Base-by-base conservation (phyloP, 2,797 vertebrate species). In the Emys orbicularis region DNA sequence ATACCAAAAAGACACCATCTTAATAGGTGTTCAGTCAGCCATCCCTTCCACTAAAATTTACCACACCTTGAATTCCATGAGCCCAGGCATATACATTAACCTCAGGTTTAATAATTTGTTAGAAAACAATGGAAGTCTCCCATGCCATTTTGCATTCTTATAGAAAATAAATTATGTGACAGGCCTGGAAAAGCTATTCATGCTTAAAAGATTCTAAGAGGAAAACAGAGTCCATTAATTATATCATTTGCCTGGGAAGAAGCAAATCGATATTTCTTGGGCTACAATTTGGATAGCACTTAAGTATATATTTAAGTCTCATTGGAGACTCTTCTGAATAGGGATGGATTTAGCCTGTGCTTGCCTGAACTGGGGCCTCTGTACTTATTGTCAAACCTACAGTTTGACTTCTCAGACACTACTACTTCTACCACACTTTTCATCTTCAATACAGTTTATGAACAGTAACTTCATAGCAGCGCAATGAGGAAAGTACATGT, bases 81-180 rank as follows among this genome's bases (percentile, higher is more conserved):
- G 57, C 87, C 83, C 85, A 97, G 87, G 94, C 84, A 86, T 29
- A 81, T 61, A 80, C 56, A 84, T 50, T 88, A 89, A 93, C 95
- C 93, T 85, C 90, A 94, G 96, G 94, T 94, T 90, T 91, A 86
- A 93, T 95, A 97, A 91, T 97, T 95, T 97, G 95, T 94, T 95
- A 95, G 86, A 95, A 97, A 96, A 92, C 85, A 96, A 86, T 82
- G 53, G 84, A 68, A 68, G 76, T 83, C 84, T 94, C 83, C 79
- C 44, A 18, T 91, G 89, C 49, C 72, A 79, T 88, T 96, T 81
- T 92, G 72, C 90, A 83, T 93, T 95, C 90, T 72, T 88, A 91
- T 91, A 86, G 79, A 77, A 97, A 95, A 96, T 93, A 96, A 95
- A 94, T 94, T 29, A 88, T 25, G 31, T 77, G 90, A 90, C 79